Evolutionary conservation across 2,797 vertebrate genomes (phyloP).

Genomic region (Clarias fuscus): DNA sequence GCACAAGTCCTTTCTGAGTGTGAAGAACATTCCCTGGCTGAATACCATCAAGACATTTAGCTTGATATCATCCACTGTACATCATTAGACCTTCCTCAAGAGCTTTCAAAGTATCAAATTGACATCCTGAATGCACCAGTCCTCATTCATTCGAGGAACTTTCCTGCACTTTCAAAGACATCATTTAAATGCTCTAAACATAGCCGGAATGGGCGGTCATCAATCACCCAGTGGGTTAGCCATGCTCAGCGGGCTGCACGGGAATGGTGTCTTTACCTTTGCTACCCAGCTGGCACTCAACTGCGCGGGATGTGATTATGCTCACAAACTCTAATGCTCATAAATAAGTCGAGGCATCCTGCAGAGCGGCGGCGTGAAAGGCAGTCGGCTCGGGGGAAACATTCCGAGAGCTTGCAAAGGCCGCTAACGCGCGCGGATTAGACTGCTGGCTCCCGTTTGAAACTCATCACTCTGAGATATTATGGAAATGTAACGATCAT

Average conservation of each 20-base stretch:
- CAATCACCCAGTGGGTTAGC: slow-evolving; percentile 44
- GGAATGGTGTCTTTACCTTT: slow-evolving; percentile 47
- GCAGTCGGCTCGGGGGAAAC: slow-evolving; percentile 42
- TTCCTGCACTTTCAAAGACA: slow-evolving; percentile 41
- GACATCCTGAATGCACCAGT: slow-evolving; percentile 2
- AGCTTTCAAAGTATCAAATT: slow-evolving; percentile 26
- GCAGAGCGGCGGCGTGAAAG: slow-evolving; percentile 38
- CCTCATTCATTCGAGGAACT: slow-evolving; percentile 38
- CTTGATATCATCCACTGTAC: background rate
- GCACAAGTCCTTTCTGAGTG: background rate
- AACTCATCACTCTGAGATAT: slow-evolving; percentile 42
- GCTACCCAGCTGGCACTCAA: slow-evolving; percentile 39
- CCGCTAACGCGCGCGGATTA: slow-evolving; percentile 25
- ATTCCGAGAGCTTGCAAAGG: slow-evolving; percentile 23
- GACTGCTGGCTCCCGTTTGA: slow-evolving; percentile 36
- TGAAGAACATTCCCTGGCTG: background rate
- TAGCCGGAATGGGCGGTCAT: slow-evolving; percentile 44
- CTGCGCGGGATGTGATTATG: slow-evolving; percentile 42
- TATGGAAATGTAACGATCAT: slow-evolving; percentile 3
- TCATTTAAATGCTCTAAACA: slow-evolving; percentile 43
- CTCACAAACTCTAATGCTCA: slow-evolving; percentile 41
- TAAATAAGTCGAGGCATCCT: slow-evolving; percentile 56
- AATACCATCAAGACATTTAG: slow-evolving; percentile 30
- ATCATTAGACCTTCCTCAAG: slow-evolving; percentile 18
- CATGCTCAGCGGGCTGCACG: slow-evolving; percentile 39